Percentiles rank a stretch among this genome's conserved stretches.
These are phyloP conservation scores for Chaenogobius annularis DNA, from an alignment of 2,113 vertebrate genomes.

Conservation along the genomic window DNA sequence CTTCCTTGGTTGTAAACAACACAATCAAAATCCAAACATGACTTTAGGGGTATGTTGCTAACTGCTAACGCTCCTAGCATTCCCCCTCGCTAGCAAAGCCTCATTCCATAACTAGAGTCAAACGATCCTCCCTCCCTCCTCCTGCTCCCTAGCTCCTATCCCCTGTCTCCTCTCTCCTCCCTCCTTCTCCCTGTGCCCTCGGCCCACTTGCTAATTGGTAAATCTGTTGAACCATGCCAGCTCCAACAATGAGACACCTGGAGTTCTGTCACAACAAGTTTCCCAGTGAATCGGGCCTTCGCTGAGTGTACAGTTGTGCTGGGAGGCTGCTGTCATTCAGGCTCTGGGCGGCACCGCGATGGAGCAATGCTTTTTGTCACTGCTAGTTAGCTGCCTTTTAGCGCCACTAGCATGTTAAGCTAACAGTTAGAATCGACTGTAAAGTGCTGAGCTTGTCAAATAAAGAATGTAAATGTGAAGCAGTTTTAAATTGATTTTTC, in stretches of 20 bases:
- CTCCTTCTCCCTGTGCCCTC: constrained; percentile 61
- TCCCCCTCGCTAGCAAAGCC: constrained; percentile 45
- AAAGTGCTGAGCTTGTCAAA: background rate
- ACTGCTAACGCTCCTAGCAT: constrained; percentile 31
- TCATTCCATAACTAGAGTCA: constrained; percentile 72
- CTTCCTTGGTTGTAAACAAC: too few relatives aligned
- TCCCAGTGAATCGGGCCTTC: constrained; percentile 75
- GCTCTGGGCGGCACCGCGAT: background rate
- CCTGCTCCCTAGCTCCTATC: constrained; percentile 30
- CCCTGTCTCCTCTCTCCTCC: constrained; percentile 19
- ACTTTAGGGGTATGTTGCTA: background rate
- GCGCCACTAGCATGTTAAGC: constrained; percentile 28
- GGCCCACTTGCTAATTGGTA: constrained; percentile 82
- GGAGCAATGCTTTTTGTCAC: constrained; percentile 10
- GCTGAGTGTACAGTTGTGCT: constrained; percentile 64
- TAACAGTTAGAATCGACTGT: constrained; percentile 4
- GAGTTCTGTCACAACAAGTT: constrained; percentile 87
- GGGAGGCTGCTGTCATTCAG: constrained; percentile 42
- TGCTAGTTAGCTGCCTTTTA: constrained; percentile 8
- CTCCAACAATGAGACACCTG: constrained; percentile 85
- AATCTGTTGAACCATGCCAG: constrained; percentile 82
- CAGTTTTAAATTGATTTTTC: background rate
- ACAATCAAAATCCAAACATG: too few relatives aligned
- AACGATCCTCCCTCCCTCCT: constrained; percentile 36
- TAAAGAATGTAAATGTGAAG: background rate